Conservation (phyloP, 2,113 vertebrate species). For the Narcine bancroftii region DNA sequence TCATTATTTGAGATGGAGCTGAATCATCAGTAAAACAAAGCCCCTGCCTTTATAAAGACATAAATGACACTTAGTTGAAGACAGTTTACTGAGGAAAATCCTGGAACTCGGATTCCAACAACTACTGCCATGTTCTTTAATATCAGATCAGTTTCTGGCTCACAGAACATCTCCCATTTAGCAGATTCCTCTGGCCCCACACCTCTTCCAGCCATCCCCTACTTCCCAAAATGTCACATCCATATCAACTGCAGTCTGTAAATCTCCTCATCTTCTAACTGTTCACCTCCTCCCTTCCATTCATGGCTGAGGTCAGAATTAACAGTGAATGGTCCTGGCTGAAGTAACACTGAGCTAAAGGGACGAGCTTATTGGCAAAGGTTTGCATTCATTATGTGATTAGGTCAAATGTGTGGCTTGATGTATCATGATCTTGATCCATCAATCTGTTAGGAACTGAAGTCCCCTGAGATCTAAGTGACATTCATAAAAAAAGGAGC, state of each 20-base stretch:
- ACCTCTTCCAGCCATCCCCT: not conserved
- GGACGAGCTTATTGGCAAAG: not conserved
- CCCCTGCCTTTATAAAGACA: not conserved
- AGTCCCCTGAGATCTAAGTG: not conserved
- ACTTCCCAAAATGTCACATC: too few species aligned
- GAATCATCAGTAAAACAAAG: not conserved
- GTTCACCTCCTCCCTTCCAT: not conserved
- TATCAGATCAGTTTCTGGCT: not conserved
- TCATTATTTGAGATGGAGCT: not conserved
- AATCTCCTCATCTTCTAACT: too few species aligned
- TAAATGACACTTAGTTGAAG: not conserved
- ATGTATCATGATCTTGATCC: not conserved
- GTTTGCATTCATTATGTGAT: not conserved
- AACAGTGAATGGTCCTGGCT: not conserved
- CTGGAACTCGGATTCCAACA: not conserved
- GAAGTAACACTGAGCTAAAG: not conserved
- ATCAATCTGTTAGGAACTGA: not conserved
- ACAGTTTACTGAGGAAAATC: not conserved
- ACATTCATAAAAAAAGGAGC: too few species aligned
- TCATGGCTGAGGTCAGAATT: not conserved
- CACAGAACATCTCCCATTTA: not conserved
- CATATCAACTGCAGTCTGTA: too few species aligned
- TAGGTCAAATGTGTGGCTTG: not conserved
- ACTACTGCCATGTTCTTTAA: not conserved
- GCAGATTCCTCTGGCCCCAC: not conserved